Conservation (phyloP, 2,113 vertebrate species). For the Alethe castanea region DNA sequence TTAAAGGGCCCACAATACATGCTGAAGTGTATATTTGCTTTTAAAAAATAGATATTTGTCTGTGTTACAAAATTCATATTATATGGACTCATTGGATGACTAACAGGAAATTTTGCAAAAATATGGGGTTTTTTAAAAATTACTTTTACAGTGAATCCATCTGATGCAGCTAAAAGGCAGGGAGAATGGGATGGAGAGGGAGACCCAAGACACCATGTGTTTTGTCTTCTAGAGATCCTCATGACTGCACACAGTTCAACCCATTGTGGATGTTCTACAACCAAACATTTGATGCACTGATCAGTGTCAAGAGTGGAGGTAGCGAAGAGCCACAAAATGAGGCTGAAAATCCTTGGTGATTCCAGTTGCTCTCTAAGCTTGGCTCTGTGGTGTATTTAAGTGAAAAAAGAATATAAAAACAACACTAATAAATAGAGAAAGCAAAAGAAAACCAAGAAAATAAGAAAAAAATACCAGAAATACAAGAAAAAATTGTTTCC, state of each 20-base stretch:
- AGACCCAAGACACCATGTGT: not conserved
- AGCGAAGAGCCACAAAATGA: not conserved
- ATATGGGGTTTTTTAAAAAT: constrained; percentile 1
- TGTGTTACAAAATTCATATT: not conserved
- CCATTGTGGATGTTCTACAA: not conserved
- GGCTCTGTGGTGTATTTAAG: not conserved
- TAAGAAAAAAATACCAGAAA: not conserved
- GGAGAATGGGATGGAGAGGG: not conserved
- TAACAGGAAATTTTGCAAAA: not conserved
- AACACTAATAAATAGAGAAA: not conserved
- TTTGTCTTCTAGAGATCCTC: not conserved
- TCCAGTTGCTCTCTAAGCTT: not conserved
- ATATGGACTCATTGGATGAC: not conserved
- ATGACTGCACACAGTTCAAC: not conserved
- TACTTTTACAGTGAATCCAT: not conserved
- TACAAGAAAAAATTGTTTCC: not conserved
- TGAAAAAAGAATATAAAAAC: not conserved
- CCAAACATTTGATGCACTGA: not conserved
- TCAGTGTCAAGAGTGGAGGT: not conserved
- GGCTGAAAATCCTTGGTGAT: not conserved
- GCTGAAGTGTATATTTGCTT: not conserved
- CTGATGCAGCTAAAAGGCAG: not conserved
- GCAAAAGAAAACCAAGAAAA: not conserved
- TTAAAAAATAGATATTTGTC: not conserved
- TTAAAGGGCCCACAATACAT: not conserved